These are phyloP conservation scores for Periophthalmodon schlosseri DNA, from an alignment of 2,113 vertebrate genomes.

Conservation along the genomic window DNA sequence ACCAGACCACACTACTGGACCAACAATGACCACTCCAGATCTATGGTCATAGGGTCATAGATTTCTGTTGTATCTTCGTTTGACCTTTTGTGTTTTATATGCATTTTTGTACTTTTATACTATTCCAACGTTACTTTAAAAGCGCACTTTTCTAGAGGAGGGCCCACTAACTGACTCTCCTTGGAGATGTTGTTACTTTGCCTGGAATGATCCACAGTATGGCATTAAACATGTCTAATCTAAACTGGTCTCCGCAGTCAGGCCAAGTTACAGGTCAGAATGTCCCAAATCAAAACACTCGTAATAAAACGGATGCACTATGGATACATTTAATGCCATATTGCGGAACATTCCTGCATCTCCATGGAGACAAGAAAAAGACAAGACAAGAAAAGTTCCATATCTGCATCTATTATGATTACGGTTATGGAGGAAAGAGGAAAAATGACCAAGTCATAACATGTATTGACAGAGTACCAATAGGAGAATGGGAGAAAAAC, in stretches of 20 bases:
- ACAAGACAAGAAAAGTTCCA: too few species aligned
- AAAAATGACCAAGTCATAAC: not conserved
- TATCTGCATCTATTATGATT: too few species aligned
- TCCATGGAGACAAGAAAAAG: too few species aligned
- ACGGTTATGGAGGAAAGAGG: constrained; percentile 1
- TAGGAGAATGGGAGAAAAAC: not conserved
- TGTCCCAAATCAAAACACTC: too few species aligned
- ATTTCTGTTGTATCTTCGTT: too few species aligned
- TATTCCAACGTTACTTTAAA: not conserved
- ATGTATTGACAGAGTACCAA: not conserved
- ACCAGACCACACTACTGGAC: too few species aligned
- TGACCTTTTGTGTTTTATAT: too few species aligned
- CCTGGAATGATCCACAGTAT: not conserved
- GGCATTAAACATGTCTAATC: not conserved
- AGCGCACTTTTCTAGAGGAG: not conserved
- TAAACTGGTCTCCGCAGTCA: too few species aligned
- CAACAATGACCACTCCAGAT: too few species aligned
- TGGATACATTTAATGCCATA: not conserved
- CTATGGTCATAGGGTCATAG: too few species aligned
- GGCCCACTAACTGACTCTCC: not conserved
- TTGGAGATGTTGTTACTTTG: not conserved
- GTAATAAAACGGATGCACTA: too few species aligned
- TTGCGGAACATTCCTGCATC: not conserved
- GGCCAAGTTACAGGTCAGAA: too few species aligned
- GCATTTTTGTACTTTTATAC: not conserved